phyloP scores from a whole-genome alignment of 2,888 invertebrate species.

The Spodoptera picta region DNA sequence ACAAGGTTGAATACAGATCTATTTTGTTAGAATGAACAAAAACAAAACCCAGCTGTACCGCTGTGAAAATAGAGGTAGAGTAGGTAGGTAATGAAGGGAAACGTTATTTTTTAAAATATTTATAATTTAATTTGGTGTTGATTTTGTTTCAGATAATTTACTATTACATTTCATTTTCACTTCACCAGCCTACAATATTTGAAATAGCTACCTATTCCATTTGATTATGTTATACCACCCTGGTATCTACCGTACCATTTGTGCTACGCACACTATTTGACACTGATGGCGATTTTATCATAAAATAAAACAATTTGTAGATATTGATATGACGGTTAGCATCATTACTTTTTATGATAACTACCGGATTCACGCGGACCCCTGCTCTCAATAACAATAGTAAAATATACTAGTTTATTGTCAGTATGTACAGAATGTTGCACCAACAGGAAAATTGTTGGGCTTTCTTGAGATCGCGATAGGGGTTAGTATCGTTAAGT shows the following conservation, averaged over 20 bases:
- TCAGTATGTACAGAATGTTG: slow-evolving; percentile 21
- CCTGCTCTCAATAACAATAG: slow-evolving; percentile 60
- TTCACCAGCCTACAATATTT: slow-evolving; percentile 20
- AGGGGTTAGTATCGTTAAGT: slow-evolving; percentile 8
- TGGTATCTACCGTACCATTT: slow-evolving; percentile 43
- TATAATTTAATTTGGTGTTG: too few species aligned
- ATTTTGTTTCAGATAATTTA: slow-evolving; percentile 13
- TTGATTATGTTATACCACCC: slow-evolving; percentile 44
- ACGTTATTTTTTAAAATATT: too few species aligned
- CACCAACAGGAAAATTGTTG: slow-evolving; percentile 40
- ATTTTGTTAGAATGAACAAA: too few species aligned
- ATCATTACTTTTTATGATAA: slow-evolving; percentile 73
- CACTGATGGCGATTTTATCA: slow-evolving; percentile 58
- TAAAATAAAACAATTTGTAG: slow-evolving; percentile 64
- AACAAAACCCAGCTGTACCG: too few species aligned
- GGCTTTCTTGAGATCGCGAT: slow-evolving; percentile 26
- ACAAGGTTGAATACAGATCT: slow-evolving; percentile 7
- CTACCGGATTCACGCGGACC: slow-evolving; percentile 64
- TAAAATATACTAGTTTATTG: slow-evolving; percentile 53
- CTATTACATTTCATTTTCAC: slow-evolving; percentile 6
- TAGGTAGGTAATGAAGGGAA: too few species aligned
- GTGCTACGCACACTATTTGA: slow-evolving; percentile 54
- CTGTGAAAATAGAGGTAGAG: too few species aligned
- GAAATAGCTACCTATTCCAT: slow-evolving; percentile 14
- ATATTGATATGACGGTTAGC: slow-evolving; percentile 64